Evolutionary conservation across 2,797 vertebrate genomes (phyloP), one percentile per base, ranked within the genome.

Genomic region (Rhabdomys pumilio): DNA sequence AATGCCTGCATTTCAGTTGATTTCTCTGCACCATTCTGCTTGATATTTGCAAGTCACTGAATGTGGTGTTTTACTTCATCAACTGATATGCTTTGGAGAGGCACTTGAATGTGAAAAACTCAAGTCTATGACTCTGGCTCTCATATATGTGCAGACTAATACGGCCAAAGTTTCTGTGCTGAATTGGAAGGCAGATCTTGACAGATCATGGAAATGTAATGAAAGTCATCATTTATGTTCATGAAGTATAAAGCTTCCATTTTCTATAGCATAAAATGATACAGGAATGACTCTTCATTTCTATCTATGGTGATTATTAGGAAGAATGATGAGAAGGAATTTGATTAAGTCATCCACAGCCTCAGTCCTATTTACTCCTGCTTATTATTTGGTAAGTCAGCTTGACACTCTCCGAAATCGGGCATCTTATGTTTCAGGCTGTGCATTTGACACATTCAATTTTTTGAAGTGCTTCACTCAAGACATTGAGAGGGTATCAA

Each of bases 11-110:
- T 75, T 97, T 96, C 95, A 44, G n/a, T 94, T 91, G 94, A 67
- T 82, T 97, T 97, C 91, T 77, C 91, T 87, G 96, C 94, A 97
- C 57, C 31, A 96, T 95, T 96, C 96, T 93, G 5, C 86, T 91
- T 97, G 96, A 47, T 94, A 34, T 93, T 87, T 95, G 73, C 87
- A 93, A 96, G 63, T 94, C 86, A 93, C 55, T 59, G 89, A 96
- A 86, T 53, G 31, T 20, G 94, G 22, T 31, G n/a, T 96, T 97
- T 97, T 92, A 67, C 86, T 97, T 91, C 1, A 0, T 96, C 96
- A 95, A 53, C 53, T 34, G 1, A 84, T 1, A 0, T 24, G 29
- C 0, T 85, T 67, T 72, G 12, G 29, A 88, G 86, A 95, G 69
- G 44, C 47, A 79, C 79, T 86, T 75, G 90, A 77, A n/a, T 22